Evolutionary conservation across 2,888 invertebrate species (phyloP).

Genomic region (Trichopoda pennipes): DNA sequence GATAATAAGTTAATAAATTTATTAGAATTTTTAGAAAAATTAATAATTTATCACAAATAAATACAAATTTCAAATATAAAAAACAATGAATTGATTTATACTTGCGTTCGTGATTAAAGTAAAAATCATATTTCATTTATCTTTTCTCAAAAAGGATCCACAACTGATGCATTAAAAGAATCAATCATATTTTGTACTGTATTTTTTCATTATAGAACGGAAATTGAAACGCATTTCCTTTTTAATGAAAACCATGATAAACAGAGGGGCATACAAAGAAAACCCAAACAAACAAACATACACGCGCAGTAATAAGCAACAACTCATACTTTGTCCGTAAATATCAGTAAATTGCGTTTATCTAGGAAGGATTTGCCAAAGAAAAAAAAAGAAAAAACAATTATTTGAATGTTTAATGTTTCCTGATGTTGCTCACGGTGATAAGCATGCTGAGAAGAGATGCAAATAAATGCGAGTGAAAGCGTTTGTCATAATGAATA

Average conservation of each 20-base stretch:
- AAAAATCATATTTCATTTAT: slow-evolving; percentile 51
- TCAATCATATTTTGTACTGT: slow-evolving; percentile 9
- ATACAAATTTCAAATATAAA: slow-evolving; percentile 15
- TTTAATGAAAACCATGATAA: slow-evolving; percentile 23
- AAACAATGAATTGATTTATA: slow-evolving; percentile 44
- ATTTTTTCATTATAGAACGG: slow-evolving; percentile 61
- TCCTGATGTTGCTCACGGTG: slow-evolving; percentile 32
- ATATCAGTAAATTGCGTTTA: slow-evolving; percentile 8
- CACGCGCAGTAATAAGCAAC: neutral
- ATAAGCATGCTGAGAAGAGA: slow-evolving; percentile 38
- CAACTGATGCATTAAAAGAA: slow-evolving; percentile 35
- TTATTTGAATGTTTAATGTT: slow-evolving; percentile 46
- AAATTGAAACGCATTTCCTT: slow-evolving; percentile 68
- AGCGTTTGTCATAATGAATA: neutral
- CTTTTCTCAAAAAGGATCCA: slow-evolving; percentile 15
- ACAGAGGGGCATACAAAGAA: neutral
- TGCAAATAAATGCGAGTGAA: slow-evolving; percentile 41
- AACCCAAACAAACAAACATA: neutral
- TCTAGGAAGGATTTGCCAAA: slow-evolving; percentile 1
- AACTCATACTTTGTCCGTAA: neutral
- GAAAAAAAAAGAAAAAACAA: slow-evolving; percentile 1
- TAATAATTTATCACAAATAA: slow-evolving; percentile 33
- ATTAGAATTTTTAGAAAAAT: slow-evolving; percentile 41
- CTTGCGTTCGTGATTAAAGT: slow-evolving; percentile 16
- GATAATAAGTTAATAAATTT: slow-evolving; percentile 60